A percentile compares a stretch with the other conserved stretches of the same genome.
Conservation (phyloP, 2,888 invertebrate species). For the Drosophila leonis region DNA sequence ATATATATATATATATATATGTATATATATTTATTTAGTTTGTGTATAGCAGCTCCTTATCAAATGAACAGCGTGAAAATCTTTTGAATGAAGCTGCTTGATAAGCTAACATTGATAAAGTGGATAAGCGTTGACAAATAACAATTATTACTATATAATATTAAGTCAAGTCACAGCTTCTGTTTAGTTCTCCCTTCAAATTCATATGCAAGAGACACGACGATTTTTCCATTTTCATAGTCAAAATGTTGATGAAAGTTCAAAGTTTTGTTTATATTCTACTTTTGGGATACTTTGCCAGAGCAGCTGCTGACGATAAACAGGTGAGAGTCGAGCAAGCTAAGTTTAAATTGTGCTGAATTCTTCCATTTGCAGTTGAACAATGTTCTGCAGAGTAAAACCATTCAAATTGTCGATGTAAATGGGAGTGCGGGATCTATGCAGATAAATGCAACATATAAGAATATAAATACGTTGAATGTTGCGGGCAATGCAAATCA, state of each 20-base stretch:
- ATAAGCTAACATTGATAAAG: slow-evolving; percentile 52
- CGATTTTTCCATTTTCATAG: not conserved
- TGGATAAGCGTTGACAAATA: slow-evolving; percentile 26
- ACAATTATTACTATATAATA: slow-evolving; percentile 10
- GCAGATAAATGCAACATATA: slow-evolving; percentile 47
- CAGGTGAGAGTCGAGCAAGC: not conserved
- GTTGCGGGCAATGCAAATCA: slow-evolving; percentile 19
- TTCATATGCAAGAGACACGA: slow-evolving; percentile 24
- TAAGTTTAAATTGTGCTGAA: not conserved
- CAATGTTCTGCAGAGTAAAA: slow-evolving; percentile 29
- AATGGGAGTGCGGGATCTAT: slow-evolving; percentile 34
- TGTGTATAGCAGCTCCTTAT: slow-evolving; percentile 8
- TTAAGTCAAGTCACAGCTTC: slow-evolving; percentile 20
- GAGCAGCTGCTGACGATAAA: not conserved
- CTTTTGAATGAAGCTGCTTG: slow-evolving; percentile 18
- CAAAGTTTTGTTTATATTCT: slow-evolving; percentile 19
- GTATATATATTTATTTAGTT: not conserved
- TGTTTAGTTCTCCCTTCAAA: slow-evolving; percentile 35
- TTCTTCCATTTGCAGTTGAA: slow-evolving; percentile 19
- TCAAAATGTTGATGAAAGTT: slow-evolving; percentile 9
- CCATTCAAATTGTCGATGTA: slow-evolving; percentile 40
- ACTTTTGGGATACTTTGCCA: not conserved
- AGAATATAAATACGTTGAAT: slow-evolving; percentile 34
- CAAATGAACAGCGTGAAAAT: not conserved
- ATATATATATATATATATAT: not conserved